These are phyloP conservation scores for Digitonthophagus gazella DNA, from an alignment of 2,888 invertebrate genomes.

Conservation along the genomic window DNA sequence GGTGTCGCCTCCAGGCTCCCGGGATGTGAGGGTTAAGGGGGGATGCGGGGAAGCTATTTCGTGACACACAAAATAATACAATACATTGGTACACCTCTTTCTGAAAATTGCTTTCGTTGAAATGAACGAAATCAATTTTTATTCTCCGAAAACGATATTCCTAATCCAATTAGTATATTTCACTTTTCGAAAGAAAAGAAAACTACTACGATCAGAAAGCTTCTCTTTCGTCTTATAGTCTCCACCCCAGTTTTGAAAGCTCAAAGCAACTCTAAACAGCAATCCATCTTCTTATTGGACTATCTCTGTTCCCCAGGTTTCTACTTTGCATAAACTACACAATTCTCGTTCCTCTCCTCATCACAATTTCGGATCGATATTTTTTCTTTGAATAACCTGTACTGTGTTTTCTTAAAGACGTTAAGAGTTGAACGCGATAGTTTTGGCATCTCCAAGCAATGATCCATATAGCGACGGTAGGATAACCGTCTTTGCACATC, in stretches of 20 bases:
- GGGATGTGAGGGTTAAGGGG: background rate
- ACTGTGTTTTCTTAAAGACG: background rate
- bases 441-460: slow-evolving; percentile 28
- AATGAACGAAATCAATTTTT: background rate
- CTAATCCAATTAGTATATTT: too few species aligned
- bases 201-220: too few species aligned
- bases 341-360: background rate
- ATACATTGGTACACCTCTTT: background rate
- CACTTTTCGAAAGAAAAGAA: slow-evolving; percentile 20
- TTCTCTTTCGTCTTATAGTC: too few species aligned
- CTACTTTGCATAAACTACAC: slow-evolving; percentile 34
- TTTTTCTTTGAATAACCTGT: background rate
- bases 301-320: slow-evolving; percentile 39
- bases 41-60: background rate
- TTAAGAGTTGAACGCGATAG: background rate
- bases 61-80: background rate
- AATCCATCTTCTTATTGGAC: slow-evolving; percentile 44
- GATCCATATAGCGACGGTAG: slow-evolving; percentile 34
- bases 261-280: slow-evolving; percentile 32
- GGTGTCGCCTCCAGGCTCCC: slow-evolving; percentile 39
- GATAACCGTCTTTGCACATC: slow-evolving; percentile 34
- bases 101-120: background rate
- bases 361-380: background rate
- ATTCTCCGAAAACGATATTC: background rate
- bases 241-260: slow-evolving; percentile 26